phyloP scores from a whole-genome alignment of 2,113 vertebrate genomes.

The Piaya cayana region DNA sequence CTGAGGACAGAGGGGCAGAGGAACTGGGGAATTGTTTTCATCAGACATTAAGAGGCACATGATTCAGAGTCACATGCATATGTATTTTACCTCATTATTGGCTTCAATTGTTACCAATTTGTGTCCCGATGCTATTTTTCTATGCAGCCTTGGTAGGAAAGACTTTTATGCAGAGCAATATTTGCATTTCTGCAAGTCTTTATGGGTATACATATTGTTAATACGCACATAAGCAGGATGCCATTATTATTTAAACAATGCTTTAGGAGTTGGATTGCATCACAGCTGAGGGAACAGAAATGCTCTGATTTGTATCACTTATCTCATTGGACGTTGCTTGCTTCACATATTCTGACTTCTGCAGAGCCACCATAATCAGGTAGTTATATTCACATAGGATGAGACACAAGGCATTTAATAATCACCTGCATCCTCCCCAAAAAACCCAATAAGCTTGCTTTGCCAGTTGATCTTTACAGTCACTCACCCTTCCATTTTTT shows the following conservation, averaged over 20 bases:
- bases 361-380: background rate
- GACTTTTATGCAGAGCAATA: conserved; percentile 23
- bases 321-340: conserved; percentile 32
- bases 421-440: background rate
- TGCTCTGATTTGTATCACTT: conserved; percentile 56
- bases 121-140: background rate
- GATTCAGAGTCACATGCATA: conserved; percentile 20
- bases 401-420: conserved; percentile 11
- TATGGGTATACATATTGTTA: conserved; percentile 43
- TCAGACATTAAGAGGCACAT: background rate
- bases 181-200: conserved; percentile 54
- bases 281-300: conserved; percentile 46
- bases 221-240: conserved; percentile 59
- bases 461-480: conserved; percentile 30
- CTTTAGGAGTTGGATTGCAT: conserved; percentile 29
- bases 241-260: conserved; percentile 62
- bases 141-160: conserved; percentile 38
- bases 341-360: conserved; percentile 18
- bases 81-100: conserved; percentile 51
- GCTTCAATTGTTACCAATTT: conserved; percentile 26
- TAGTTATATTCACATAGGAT: conserved; percentile 4
- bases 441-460: conserved; percentile 13
- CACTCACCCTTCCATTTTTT: background rate
- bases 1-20: background rate
- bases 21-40: background rate